phyloP scores from a whole-genome alignment of 1,140 invertebrate species.

The Bombus terrestris region DNA sequence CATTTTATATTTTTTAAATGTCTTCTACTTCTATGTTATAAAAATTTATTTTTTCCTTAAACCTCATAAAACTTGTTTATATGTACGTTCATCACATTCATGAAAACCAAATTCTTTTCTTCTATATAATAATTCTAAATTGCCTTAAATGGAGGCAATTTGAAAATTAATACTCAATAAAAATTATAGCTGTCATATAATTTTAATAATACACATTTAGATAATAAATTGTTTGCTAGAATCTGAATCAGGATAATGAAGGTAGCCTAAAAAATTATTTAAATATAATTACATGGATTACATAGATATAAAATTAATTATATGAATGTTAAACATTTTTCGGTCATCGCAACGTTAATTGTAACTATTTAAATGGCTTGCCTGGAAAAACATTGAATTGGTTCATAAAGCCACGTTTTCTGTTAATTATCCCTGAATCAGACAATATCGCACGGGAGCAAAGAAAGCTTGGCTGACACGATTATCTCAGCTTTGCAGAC shows the following conservation, averaged over 20 bases:
- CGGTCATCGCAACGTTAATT: background rate
- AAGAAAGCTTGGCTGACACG: background rate
- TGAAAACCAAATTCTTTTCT: background rate
- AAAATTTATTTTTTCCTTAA: too few species aligned
- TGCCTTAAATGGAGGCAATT: too few species aligned
- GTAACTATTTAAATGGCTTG: background rate
- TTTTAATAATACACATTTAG: background rate
- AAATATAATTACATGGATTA: too few species aligned
- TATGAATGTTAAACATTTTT: background rate
- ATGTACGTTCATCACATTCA: background rate
- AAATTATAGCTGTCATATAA: background rate
- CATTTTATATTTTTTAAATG: background rate
- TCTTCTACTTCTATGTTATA: background rate
- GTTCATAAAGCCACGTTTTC: background rate
- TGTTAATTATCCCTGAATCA: constrained; percentile 28
- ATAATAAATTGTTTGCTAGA: too few species aligned
- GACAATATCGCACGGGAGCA: background rate
- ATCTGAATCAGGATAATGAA: too few species aligned
- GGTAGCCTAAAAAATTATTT: too few species aligned
- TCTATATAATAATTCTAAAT: too few species aligned
- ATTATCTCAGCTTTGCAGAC: constrained; percentile 14
- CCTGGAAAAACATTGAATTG: background rate
- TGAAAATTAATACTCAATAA: background rate
- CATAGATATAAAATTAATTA: background rate
- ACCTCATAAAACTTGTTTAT: too few species aligned